Evolutionary conservation across 2,797 vertebrate species (phyloP).

Genomic region (Anniella stebbinsi): DNA sequence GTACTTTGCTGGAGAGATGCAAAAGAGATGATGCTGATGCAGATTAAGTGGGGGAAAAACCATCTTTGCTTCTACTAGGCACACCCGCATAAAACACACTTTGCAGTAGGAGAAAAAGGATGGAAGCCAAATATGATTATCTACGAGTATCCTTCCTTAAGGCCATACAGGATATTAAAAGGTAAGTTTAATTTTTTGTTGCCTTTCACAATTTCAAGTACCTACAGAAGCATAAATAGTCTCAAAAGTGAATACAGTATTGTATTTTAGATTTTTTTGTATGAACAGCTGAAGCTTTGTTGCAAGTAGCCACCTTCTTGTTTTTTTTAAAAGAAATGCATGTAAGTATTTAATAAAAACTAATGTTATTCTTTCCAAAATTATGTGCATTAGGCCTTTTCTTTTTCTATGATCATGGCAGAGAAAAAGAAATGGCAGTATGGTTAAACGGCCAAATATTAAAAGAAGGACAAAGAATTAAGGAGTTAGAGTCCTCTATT

Average conservation of each 20-base stretch:
- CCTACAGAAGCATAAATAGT: constrained; percentile 12
- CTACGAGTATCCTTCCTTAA: constrained; percentile 89
- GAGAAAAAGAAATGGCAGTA: background rate
- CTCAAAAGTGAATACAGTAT: constrained; percentile 49
- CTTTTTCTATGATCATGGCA: background rate
- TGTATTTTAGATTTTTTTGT: constrained; percentile 22
- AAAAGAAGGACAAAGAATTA: background rate
- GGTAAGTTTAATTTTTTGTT: constrained; percentile 77
- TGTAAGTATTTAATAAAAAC: background rate
- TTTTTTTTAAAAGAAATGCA: background rate
- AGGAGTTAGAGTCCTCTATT: background rate
- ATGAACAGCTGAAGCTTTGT: background rate
- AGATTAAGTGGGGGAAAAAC: constrained; percentile 47
- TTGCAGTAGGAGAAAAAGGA: constrained; percentile 93
- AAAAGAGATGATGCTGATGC: constrained; percentile 25
- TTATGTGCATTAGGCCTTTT: background rate
- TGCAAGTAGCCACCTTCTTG: background rate
- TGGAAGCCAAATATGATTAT: constrained; percentile 86
- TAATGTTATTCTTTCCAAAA: background rate
- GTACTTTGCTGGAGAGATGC: constrained; percentile 11
- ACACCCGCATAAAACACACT: constrained; percentile 85
- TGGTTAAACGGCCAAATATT: constrained; percentile 1
- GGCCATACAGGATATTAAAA: constrained; percentile 86
- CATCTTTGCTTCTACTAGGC: constrained; percentile 81
- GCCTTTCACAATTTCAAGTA: constrained; percentile 19